Evolutionary conservation across 2,797 vertebrate species (phyloP), one percentile per base, ranked within the genome.

Genomic region (Cetoscarus ocellatus): DNA sequence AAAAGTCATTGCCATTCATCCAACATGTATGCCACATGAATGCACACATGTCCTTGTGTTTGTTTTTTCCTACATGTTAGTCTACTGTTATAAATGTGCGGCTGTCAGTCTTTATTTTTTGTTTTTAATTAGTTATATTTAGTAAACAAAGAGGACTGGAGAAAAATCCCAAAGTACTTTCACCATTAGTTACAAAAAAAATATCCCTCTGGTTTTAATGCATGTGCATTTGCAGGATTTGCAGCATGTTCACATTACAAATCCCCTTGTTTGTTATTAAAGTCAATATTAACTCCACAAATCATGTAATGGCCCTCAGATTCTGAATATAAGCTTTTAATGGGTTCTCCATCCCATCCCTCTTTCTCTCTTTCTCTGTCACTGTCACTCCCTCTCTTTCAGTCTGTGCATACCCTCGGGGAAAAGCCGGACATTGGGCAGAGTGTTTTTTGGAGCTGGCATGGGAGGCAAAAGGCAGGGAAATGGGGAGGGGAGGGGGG

Each of bases 351-450:
- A 39, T 10, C 44, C 54, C 45, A 10, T 53, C 59, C 57, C 42
- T 58, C 42, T 43, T 5, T 10, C 47, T 59, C 19, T 44, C 8
- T 63, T 36, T 27, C 50, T 54, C 56, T 49, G 10, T 52, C 59
- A 56, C 40, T 58, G 43, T 73, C 34, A 57, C 65, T 50, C 54
- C 58, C 67, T 53, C 68, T 59, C 43, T 79, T 71, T 61, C 43
- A 73, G 64, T 79, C 50, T 51, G 65, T 85, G 68, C 65, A 63
- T 82, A 73, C 88, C 85, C 83, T 70, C 9, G 61, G 82, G 84
- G 82, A 73, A 70, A 79, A 79, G 70, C 42, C 1, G 77, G 81
- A 91, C 88, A 81, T 73, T 75, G 69, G 73, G 69, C 73, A 72
- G 60, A 79, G 86, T 83, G 74, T 82, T 73, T 88, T 83, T 83